These are phyloP conservation scores for Sebastolobus alascanus DNA, from an alignment of 2,797 vertebrate genomes.

Conservation along the genomic window DNA sequence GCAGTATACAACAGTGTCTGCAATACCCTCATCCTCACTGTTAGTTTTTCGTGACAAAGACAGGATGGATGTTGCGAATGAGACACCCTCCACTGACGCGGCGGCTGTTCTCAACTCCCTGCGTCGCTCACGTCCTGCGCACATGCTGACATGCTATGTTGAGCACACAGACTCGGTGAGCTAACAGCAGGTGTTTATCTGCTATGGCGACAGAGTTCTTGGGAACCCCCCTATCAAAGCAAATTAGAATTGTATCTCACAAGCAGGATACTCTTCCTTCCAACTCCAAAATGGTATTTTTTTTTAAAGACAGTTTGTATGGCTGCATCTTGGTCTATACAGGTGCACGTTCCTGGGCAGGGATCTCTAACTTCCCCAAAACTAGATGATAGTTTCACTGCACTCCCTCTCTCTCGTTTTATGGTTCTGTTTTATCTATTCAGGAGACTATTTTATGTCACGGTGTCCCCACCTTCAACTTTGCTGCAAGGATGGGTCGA, in stretches of 20 bases:
- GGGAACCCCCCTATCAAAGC: constrained; percentile 7
- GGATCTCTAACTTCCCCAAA: not conserved
- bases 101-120: not conserved
- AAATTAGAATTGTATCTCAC: constrained; percentile 17
- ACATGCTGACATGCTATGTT: not conserved
- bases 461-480: constrained; percentile 47
- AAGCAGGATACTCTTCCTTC: not conserved
- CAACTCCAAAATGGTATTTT: not conserved
- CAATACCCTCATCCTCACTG: constrained; percentile 11
- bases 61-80: constrained; percentile 32
- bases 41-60: constrained; percentile 22
- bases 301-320: not conserved
- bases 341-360: not conserved
- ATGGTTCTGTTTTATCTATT: constrained; percentile 10
- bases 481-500: constrained; percentile 27
- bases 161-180: not conserved
- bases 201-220: not conserved
- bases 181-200: constrained; percentile 18
- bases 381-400: constrained; percentile 10
- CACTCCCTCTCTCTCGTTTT: constrained; percentile 5
- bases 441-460: constrained; percentile 30
- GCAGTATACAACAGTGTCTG: constrained; percentile 16
- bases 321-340: not conserved
- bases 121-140: constrained; percentile 7
- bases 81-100: not conserved